Evolutionary conservation across 53 echinoderm and acorn worm species (phyloP), one percentile per base, ranked within the genome.

Genomic region (Stichopus horrens): DNA sequence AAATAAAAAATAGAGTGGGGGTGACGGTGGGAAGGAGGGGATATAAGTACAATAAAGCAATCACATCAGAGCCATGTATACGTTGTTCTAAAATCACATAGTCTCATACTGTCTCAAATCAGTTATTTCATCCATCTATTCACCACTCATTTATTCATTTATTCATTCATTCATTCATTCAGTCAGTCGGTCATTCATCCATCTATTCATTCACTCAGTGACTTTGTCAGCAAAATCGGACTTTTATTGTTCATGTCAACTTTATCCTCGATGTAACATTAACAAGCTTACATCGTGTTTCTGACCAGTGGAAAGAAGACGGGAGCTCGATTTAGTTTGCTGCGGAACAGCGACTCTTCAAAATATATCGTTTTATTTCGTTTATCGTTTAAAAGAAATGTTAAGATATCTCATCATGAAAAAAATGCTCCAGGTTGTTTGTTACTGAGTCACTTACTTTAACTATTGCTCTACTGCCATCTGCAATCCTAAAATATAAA

Each of bases 401-500:
- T 78, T 53, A 53, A 78, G 53, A 78, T 54, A 78, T 52, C 53
- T 55, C 78, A 76, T 76, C 83, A 56, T 56, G 55, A 57, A 57
- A 21, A 53, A 23, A 58, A 21, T 58, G 83, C 83, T 57, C 20
- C 7, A 83, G 83, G 83, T 57, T 83, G 83, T 83, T 83, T 83
- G 65, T 83, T 83, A 83, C 83, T 83, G 83, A 83, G 59, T 83
- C 83, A 83, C 59, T 83, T 83, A 83, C 58, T 54, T 83, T 23
- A 16, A 10, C 59, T 83, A 58, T 83, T 57, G 65, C 59, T 83
- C 58, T 83, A 21, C 58, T 83, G 83, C 83, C 83, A 83, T 83
- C 83, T 83, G 83, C 85, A 51, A 65, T 85, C 65, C 85, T 85
- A 85, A 85, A 85, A 85, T 85, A 85, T 85, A 85, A 85, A 85